A percentile compares a stretch with the other conserved stretches of the same genome.
Conservation (phyloP, 2,113 vertebrate species). For the Upupa epops region DNA sequence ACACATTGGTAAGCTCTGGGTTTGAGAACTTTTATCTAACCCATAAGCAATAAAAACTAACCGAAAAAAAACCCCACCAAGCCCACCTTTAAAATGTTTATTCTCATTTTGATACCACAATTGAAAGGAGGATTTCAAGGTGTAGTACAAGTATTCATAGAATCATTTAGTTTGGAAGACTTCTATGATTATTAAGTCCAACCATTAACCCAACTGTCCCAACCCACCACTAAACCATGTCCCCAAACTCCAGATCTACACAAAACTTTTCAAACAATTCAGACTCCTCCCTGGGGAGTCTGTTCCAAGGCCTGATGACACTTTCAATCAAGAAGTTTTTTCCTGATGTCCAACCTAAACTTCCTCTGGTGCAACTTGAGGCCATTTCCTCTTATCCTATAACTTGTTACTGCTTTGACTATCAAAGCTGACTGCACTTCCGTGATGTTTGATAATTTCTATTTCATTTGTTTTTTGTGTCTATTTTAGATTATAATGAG, state of each 20-base stretch:
- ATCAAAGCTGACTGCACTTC: not conserved
- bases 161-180: no score
- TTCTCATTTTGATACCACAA: not conserved
- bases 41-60: not conserved
- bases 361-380: no score
- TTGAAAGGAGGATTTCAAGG: not conserved
- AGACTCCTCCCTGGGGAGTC: no score
- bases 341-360: no score
- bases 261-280: no score
- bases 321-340: no score
- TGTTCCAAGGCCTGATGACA: no score
- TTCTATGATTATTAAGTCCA: no score
- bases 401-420: not conserved
- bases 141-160: not conserved
- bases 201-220: no score
- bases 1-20: fast-evolving
- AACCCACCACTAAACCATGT: no score
- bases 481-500: not conserved
- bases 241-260: no score
- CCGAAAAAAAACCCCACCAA: fast-evolving
- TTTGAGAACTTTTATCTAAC: not conserved
- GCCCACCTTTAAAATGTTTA: not conserved
- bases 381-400: no score
- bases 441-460: not conserved
- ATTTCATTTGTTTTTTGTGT: not conserved